Conservation (phyloP, 1,140 invertebrate species). For the Drosophila auraria region DNA sequence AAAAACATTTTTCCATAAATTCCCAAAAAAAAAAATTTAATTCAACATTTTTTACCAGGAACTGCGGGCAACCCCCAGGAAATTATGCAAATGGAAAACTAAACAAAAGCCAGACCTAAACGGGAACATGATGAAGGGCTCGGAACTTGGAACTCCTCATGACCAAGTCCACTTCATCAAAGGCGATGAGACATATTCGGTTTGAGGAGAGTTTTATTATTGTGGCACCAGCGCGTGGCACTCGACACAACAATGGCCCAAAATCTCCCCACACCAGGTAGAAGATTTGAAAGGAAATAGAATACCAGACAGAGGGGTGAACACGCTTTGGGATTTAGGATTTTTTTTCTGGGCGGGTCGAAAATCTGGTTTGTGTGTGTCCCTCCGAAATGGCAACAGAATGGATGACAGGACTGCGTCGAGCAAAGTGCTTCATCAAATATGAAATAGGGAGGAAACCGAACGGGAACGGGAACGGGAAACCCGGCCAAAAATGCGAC, state of each 20-base stretch:
- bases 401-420: slow-evolving; percentile 43
- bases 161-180: slow-evolving; percentile 70
- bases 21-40: slow-evolving; percentile 51
- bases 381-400: slow-evolving; percentile 34
- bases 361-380: slow-evolving; percentile 20
- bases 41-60: slow-evolving; percentile 37
- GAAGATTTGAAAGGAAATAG: slow-evolving; percentile 60
- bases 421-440: slow-evolving; percentile 73
- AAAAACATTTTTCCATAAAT: slow-evolving; percentile 10
- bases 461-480: slow-evolving; percentile 7
- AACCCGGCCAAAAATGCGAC: slow-evolving; percentile 27
- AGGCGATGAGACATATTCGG: slow-evolving; percentile 68
- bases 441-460: slow-evolving; percentile 55
- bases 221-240: slow-evolving; percentile 66
- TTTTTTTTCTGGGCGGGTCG: slow-evolving; percentile 17
- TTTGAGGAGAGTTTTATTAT: slow-evolving; percentile 56
- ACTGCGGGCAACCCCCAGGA: slow-evolving; percentile 67
- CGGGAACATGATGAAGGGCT: slow-evolving; percentile 25
- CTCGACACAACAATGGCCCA: slow-evolving; percentile 54
- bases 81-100: slow-evolving; percentile 75
- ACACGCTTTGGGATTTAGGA: slow-evolving; percentile 26
- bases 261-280: slow-evolving; percentile 43
- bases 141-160: slow-evolving; percentile 32
- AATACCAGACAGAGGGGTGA: slow-evolving; percentile 42
- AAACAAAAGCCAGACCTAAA: slow-evolving; percentile 42